A percentile compares a stretch with the other conserved stretches of the same genome.
phyloP scores from a whole-genome alignment of 2,888 invertebrate genomes.

The Chrysopilus asiliformis region DNA sequence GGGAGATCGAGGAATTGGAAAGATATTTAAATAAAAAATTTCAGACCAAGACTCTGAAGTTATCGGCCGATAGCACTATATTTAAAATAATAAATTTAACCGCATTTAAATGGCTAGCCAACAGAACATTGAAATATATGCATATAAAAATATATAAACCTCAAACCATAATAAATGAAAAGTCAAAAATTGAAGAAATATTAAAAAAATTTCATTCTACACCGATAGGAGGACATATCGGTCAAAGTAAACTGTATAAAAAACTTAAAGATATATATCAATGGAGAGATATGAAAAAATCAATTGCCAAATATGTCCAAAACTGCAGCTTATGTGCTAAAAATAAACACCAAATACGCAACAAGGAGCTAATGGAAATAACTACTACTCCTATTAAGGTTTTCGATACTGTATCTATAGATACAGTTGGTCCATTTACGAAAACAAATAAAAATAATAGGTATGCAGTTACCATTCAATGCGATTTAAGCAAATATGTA shows the following conservation, averaged over 20 bases:
- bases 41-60: slow-evolving; percentile 3
- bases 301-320: background rate
- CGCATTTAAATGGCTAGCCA: slow-evolving; percentile 1
- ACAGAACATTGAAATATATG: background rate
- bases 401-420: slow-evolving; percentile 2
- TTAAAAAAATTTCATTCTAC: no score
- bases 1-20: slow-evolving; percentile 1
- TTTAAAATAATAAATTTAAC: slow-evolving; percentile 1
- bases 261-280: no score
- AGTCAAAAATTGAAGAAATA: background rate
- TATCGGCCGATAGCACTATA: background rate
- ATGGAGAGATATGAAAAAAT: background rate
- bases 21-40: background rate
- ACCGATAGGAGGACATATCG: background rate
- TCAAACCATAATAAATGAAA: background rate
- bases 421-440: slow-evolving; percentile 5
- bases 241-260: slow-evolving; percentile 1
- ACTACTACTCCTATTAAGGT: slow-evolving; percentile 2
- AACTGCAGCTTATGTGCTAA: slow-evolving; percentile 1
- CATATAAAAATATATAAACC: background rate
- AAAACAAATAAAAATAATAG: no score
- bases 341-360: no score
- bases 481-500: no score
- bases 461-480: no score
- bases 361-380: slow-evolving; percentile 2